Base-by-base conservation (phyloP, 2,797 vertebrate genomes). In the Allobates femoralis region DNA sequence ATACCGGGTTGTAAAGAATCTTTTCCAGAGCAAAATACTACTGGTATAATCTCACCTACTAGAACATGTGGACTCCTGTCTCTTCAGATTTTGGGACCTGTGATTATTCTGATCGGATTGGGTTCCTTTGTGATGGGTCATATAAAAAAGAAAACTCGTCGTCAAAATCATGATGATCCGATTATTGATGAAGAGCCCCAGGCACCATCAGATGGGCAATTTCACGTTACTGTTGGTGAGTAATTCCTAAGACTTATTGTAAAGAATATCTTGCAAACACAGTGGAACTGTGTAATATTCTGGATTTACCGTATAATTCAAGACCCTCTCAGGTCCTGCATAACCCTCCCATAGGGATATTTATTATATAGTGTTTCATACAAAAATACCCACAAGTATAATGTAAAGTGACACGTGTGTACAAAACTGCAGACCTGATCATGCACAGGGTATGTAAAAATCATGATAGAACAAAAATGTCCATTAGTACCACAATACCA, bases 111-210 rank as follows among this genome's bases (percentile, higher is more conserved):
- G 6, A 90, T 94, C 90, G 95, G 95, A 15, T 86, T 96, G 84
- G 94, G 93, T 89, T 95, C 95, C 90, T 94, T 96, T 0, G 93
- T 95, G 89, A 92, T 94, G 69, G 94, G 94, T 88, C 94, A 95
- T 15, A 87, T 95, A 79, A 95, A 94, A 92, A 96, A 94, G 90
- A 94, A 90, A 87, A 92, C 90, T 87, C 89, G 91, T 85, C 87
- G 93, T 85, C 90, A 84, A 86, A 56, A 87, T 34, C 83, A 2
- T 32, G 91, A 93, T 84, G 93, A 93, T 32, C 85, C 90, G 73
- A 85, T 87, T 0, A 93, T 91, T 82, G 90, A 32, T 1, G 94
- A 93, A 88, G 93, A 94, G 28, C 82, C 86, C 4, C 91, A 88
- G 32, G 53, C 84, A 26, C 90, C 90, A 76, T 89, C 51, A 41